Evolutionary conservation across 2,113 vertebrate genomes (phyloP), one percentile per base, ranked within the genome.

Genomic region (Nesogale talazaci): DNA sequence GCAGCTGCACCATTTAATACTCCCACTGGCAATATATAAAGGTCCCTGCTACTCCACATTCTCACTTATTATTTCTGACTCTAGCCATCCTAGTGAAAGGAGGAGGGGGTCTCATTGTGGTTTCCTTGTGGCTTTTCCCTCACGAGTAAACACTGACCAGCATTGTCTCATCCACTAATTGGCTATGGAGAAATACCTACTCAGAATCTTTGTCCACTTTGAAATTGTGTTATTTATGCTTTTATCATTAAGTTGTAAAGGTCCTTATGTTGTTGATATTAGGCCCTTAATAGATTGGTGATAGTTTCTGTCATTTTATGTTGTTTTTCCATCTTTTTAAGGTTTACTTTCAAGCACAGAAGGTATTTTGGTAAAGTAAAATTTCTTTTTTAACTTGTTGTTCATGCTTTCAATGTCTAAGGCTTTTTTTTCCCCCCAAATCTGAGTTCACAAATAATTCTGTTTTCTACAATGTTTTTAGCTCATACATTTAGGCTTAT

Each of bases 221-320:
- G 34, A 70, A 84, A 80, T 23, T 84, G 38, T 7, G 29, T 38
- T 67, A 19, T 69, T 52, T 59, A 15, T 56, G 31, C 52, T 75
- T 69, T 76, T 56, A 74, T 56, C 63, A 75, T 83, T 91, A 46
- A 78, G 25, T 72, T 79, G 0, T 69, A 74, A 93, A 38, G 83
- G 31, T 67, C 67, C 61, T 23, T 91, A 74, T n/a, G 27, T 17
- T 52, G n/a, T 77, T 34, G 78, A n/a, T n/a, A 31, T 1, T 42
- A 87, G 4, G 19, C 27, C 59, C 42, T 92, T 83, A 57, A 40
- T 29, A 95, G 87, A 76, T 84, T 84, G 88, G 22, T 11, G 83
- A 87, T 67, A 76, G 65, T 63, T 89, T 67, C 56, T 81, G 5
- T 19, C 36, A 70, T 94, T 77, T 72, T 42, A 6, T 34, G 27